Conservation (phyloP, 2,797 vertebrate genomes). For the Mastacembelus armatus region DNA sequence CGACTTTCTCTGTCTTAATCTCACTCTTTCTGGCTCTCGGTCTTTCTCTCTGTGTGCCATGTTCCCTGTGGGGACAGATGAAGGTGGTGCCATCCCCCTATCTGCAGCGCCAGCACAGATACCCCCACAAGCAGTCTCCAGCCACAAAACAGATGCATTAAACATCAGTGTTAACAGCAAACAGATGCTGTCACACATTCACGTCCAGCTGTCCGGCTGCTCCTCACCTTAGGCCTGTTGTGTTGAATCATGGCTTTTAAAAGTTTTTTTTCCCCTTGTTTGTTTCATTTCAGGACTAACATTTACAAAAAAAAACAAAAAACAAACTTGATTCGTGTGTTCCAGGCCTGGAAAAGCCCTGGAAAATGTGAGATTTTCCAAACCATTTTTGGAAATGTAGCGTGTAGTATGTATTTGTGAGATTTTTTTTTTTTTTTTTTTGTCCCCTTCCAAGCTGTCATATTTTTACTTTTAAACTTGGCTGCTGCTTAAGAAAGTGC, state of each 20-base stretch:
- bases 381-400: slow-evolving; percentile 29
- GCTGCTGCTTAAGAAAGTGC: slow-evolving; percentile 34
- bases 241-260: slow-evolving; percentile 15
- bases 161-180: slow-evolving; percentile 26
- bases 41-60: slow-evolving; percentile 11
- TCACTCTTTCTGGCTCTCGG: slow-evolving; percentile 10
- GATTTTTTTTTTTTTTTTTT: slow-evolving; percentile 4
- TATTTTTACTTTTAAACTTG: slow-evolving; percentile 60
- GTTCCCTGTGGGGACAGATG: slow-evolving; percentile 66
- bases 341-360: slow-evolving; percentile 33
- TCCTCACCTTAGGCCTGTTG: slow-evolving; percentile 19
- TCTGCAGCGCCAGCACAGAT: slow-evolving; percentile 58
- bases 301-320: slow-evolving; percentile 15
- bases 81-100: slow-evolving; percentile 65
- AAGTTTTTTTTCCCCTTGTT: neutral
- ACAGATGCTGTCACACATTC: slow-evolving; percentile 29
- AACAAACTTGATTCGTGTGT: no score
- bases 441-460: slow-evolving; percentile 31
- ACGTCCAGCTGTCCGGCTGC: slow-evolving; percentile 36
- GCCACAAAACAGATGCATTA: slow-evolving; percentile 39
- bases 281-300: neutral
- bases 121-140: slow-evolving; percentile 11
- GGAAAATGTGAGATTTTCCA: slow-evolving; percentile 25
- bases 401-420: slow-evolving; percentile 51
- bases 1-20: slow-evolving; percentile 46